phyloP scores from a whole-genome alignment of 2,888 invertebrate genomes.

The Drosophila aldrichi region DNA sequence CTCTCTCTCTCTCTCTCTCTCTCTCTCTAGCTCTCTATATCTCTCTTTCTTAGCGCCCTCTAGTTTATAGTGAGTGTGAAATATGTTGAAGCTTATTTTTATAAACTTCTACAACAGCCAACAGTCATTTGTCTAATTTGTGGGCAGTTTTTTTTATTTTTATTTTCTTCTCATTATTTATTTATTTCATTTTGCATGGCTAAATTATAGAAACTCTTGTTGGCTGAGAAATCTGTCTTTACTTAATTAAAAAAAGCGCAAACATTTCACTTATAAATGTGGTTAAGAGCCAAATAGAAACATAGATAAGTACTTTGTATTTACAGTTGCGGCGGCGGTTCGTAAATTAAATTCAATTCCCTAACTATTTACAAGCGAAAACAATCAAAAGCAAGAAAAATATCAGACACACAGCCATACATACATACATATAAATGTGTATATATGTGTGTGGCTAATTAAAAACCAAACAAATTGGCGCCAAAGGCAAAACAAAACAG shows the following conservation, averaged over 20 bases:
- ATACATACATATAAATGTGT: constrained; percentile 23
- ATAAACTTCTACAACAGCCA: constrained; percentile 72
- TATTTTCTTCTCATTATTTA: constrained; percentile 12
- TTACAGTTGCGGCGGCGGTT: constrained; percentile 6
- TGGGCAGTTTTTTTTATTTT: constrained; percentile 26
- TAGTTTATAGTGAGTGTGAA: constrained; percentile 64
- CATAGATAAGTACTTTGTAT: constrained; percentile 31
- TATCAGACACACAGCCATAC: constrained; percentile 5
- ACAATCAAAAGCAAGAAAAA: constrained; percentile 29
- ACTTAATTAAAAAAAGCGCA: constrained; percentile 35
- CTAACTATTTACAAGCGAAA: constrained; percentile 61
- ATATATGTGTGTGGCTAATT: constrained; percentile 32
- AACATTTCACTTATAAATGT: constrained; percentile 37
- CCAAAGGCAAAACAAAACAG: constrained; percentile 50
- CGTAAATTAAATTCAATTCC: constrained; percentile 65
- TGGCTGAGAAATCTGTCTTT: constrained; percentile 32
- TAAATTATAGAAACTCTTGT: constrained; percentile 29
- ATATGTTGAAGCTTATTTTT: constrained; percentile 73
- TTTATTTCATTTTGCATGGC: constrained; percentile 18
- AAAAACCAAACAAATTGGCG: constrained; percentile 62
- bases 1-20: not conserved
- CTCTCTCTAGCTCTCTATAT: not conserved
- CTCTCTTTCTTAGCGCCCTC: not conserved
- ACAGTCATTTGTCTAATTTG: constrained; percentile 76
- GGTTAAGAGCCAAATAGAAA: constrained; percentile 6